Conservation (phyloP, 2,888 invertebrate genomes). For the Tachystola acroxantha region DNA sequence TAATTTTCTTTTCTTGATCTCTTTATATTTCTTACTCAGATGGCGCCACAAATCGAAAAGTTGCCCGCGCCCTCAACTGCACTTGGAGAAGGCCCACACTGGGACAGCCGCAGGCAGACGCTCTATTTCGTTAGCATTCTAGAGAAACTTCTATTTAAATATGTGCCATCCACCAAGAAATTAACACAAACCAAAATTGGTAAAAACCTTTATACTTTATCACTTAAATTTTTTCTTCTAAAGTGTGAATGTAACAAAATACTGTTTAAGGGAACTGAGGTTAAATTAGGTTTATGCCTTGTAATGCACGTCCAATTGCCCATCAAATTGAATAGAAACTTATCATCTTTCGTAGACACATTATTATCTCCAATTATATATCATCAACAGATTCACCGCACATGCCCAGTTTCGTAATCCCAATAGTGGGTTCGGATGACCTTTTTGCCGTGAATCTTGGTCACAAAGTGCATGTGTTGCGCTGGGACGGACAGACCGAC, state of each 20-base stretch:
- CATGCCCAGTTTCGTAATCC: constrained; percentile 76
- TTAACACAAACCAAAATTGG: constrained; percentile 71
- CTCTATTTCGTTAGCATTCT: constrained; percentile 81
- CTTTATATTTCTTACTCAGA: no score
- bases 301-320: no score
- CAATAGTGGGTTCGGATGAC: constrained; percentile 77
- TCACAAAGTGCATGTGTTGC: constrained; percentile 77
- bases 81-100: constrained; percentile 84
- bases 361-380: no score
- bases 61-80: constrained; percentile 61
- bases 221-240: no score
- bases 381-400: no score
- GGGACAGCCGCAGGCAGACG: constrained; percentile 80
- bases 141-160: constrained; percentile 68
- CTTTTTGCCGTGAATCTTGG: constrained; percentile 82
- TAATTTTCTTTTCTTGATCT: no score
- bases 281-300: no score
- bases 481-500: constrained; percentile 81
- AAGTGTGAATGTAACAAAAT: no score
- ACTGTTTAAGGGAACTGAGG: no score
- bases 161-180: constrained; percentile 60
- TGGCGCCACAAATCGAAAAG: constrained; percentile 58
- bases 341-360: no score
- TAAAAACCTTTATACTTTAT: no score
- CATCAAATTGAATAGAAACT: no score